These are phyloP conservation scores for Cinara cedri DNA, from an alignment of 2,888 invertebrate species.

Conservation along the genomic window DNA sequence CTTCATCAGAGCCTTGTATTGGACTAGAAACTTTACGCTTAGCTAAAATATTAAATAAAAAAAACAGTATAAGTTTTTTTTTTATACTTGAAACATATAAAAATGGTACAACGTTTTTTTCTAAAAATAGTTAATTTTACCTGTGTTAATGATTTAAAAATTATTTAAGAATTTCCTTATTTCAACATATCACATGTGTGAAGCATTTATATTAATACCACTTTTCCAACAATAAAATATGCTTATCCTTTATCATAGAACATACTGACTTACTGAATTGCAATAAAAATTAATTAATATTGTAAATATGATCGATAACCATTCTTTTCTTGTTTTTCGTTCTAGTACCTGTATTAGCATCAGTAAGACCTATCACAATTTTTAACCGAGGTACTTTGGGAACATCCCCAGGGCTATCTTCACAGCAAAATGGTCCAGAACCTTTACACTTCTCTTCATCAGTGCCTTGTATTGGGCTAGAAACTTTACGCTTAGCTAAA, in stretches of 20 bases:
- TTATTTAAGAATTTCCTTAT: background rate
- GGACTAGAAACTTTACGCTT: slow-evolving; percentile 45
- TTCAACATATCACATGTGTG: too few species aligned
- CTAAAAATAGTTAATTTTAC: background rate
- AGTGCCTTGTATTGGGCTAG: slow-evolving; percentile 59
- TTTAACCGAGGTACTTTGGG: slow-evolving; percentile 94
- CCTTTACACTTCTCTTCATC: slow-evolving; percentile 62
- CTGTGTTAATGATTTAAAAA: background rate
- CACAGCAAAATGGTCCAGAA: slow-evolving; percentile 64
- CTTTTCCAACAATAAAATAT: too few species aligned
- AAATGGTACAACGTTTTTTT: too few species aligned
- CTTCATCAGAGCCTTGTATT: slow-evolving; percentile 61
- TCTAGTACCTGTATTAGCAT: slow-evolving; percentile 68
- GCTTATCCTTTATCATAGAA: too few species aligned
- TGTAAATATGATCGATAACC: slow-evolving; percentile 65
- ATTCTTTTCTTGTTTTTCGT: slow-evolving; percentile 64
- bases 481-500: slow-evolving; percentile 35
- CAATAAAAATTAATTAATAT: too few species aligned
- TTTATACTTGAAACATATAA: too few species aligned
- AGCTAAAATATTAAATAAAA: slow-evolving; percentile 29
- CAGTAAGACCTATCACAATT: slow-evolving; percentile 83
- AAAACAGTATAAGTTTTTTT: too few species aligned
- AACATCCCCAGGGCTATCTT: slow-evolving; percentile 64
- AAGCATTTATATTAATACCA: too few species aligned
- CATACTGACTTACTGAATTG: too few species aligned